Evolutionary conservation across 2,113 vertebrate species (phyloP), one percentile per base, ranked within the genome.

Genomic region (Pleuronectes platessa): DNA sequence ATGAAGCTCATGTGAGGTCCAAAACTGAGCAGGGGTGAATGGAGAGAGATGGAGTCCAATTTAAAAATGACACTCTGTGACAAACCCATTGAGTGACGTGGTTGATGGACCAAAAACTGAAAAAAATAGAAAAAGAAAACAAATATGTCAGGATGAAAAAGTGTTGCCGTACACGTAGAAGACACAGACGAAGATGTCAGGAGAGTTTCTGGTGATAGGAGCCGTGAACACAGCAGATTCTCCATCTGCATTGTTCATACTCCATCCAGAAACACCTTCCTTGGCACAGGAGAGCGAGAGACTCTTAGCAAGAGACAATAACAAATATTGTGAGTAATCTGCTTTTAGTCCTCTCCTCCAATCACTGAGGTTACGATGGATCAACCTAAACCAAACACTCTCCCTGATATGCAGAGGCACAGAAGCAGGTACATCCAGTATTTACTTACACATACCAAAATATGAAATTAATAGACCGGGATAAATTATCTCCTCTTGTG

Each of bases 1-100:
- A 92, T 92, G 88, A 80, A 81, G 83, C 88, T 91, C 86, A 81
- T 89, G 87, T 86, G 82, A 89, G 86, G 88, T 90, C 88, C 88
- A 90, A 86, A 86, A 79, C 69, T 0, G 55, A 74, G 68, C 66
- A 51, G 67, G 71, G 78, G 58, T 55, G 83, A 74, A 68, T 73
- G 49, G 64, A 58, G 71, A 68, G 83, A 76, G 69, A 87, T 59
- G 74, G 78, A 83, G 87, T 84, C 85, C 90, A 92, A 91, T 93
- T 92, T 92, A 89, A 90, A 93, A 92, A 89, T 87, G 91, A 90
- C 87, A 91, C 76, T 71, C 63, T 87, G 83, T 83, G 82, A 93
- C 88, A 92, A 91, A 87, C 86, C 81, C 88, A 79, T 89, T 47
- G 45, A 17, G 2, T 4, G 12, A 47, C 13, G 31, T 9, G 15